Base-by-base conservation (phyloP, 1,140 invertebrate genomes). In the Globodera rostochiensis region DNA sequence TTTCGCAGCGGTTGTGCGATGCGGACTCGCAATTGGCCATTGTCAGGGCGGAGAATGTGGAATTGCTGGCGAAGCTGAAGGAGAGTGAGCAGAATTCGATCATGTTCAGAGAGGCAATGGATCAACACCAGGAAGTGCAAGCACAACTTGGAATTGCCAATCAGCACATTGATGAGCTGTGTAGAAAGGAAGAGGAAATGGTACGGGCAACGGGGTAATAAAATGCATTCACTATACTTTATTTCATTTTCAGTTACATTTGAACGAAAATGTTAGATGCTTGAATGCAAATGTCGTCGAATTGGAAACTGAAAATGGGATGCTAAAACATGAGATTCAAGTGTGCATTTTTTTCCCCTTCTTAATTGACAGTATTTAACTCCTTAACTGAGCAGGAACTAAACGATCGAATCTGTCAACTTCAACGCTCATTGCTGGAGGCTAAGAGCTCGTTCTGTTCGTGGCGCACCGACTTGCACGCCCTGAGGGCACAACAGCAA, bases 91-190 rank as follows among this genome's bases (percentile, higher is more conserved):
- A 79, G 9, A 46, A 81, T 67, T 49, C 70, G 80, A 13, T 6
- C 57, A 36, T 11, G 25, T 45, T 79, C 11, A 57, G 49, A n/a
- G 36, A 21, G 77, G 77, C 60, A 9, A 80, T 66, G 75, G 80
- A 82, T 50, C 83, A 82, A 21, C 47, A 73, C 60, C 21, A n/a
- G n/a, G 9, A 79, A 80, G 19, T 80, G 74, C 73, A 50, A 13
- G 46, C 5, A 71, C 36, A 71, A 19, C 36, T 71, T 47, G 36
- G 36, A 19, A 21, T 71, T 36, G 46, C 46, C 46, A 71, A 19
- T 36, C 46, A 13, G 11, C 69, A 36, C 36, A 45, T 70, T 71
- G 46, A 25, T n/a, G 78, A 50, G 15, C 60, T 80, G 7, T 19
- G 15, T 36, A 75, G 21, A 5, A 53, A 67, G 19, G 73, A 53